Conservation (phyloP, 2,888 invertebrate genomes). For the Pachydiplax longipennis region DNA sequence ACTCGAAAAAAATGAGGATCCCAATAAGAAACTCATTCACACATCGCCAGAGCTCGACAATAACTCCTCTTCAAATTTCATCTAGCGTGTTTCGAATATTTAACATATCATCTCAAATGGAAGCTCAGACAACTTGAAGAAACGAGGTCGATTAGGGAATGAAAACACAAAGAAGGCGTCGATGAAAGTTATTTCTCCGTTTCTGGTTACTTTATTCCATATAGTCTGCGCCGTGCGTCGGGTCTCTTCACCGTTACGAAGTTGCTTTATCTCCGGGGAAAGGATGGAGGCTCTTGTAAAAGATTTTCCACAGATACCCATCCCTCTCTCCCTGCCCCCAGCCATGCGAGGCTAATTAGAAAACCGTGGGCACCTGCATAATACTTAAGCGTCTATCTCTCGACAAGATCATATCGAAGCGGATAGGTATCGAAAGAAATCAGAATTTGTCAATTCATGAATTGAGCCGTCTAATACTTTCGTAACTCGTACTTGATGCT, state of each 20-base stretch:
- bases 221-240: background rate
- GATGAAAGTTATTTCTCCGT: background rate
- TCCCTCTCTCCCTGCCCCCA: background rate
- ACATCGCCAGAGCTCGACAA: too few species aligned
- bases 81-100: too few species aligned
- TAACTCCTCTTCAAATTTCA: too few species aligned
- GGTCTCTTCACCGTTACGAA: background rate
- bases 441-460: too few species aligned
- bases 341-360: background rate
- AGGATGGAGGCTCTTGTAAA: background rate
- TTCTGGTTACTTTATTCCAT: background rate
- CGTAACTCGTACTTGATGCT: too few species aligned
- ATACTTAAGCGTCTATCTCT: too few species aligned
- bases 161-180: background rate
- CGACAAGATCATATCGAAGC: too few species aligned
- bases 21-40: too few species aligned
- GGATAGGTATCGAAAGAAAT: too few species aligned
- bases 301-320: background rate
- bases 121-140: background rate
- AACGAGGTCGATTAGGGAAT: background rate
- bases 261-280: background rate
- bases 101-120: too few species aligned
- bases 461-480: too few species aligned
- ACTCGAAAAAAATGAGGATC: too few species aligned
- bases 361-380: background rate